Conservation (phyloP, 2,888 invertebrate species). For the Standfussiana lucernea region DNA sequence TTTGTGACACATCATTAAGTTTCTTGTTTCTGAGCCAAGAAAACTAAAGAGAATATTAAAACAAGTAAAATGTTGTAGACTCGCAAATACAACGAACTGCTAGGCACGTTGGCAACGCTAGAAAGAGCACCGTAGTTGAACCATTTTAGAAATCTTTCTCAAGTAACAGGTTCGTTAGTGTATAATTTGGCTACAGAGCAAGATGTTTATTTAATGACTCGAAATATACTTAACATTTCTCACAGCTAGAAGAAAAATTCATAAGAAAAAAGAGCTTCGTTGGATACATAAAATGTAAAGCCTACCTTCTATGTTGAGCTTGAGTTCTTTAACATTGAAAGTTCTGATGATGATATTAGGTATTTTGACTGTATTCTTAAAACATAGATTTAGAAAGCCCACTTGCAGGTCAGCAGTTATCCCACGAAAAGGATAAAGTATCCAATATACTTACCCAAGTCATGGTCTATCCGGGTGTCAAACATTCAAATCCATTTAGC, state of each 20-base stretch:
- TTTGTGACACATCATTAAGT: conserved; percentile 37
- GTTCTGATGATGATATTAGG: neutral
- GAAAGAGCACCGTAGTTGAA: neutral
- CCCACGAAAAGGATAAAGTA: neutral
- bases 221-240: neutral
- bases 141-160: conserved; percentile 15
- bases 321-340: neutral
- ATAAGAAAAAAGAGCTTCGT: neutral
- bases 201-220: neutral
- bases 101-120: neutral
- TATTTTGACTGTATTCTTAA: neutral
- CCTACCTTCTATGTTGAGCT: neutral
- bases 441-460: too few species aligned
- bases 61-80: conserved; percentile 30
- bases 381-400: neutral
- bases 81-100: conserved; percentile 6
- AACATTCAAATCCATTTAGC: neutral
- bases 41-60: conserved; percentile 43
- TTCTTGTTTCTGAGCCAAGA: conserved; percentile 38
- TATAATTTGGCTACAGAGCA: neutral
- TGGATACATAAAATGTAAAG: too few species aligned
- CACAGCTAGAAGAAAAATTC: neutral
- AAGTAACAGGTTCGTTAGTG: conserved; percentile 32
- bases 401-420: neutral
- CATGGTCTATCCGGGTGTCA: neutral